phyloP scores from a whole-genome alignment of 2,113 vertebrate genomes.

The rat (Rattus norvegicus) region DNA sequence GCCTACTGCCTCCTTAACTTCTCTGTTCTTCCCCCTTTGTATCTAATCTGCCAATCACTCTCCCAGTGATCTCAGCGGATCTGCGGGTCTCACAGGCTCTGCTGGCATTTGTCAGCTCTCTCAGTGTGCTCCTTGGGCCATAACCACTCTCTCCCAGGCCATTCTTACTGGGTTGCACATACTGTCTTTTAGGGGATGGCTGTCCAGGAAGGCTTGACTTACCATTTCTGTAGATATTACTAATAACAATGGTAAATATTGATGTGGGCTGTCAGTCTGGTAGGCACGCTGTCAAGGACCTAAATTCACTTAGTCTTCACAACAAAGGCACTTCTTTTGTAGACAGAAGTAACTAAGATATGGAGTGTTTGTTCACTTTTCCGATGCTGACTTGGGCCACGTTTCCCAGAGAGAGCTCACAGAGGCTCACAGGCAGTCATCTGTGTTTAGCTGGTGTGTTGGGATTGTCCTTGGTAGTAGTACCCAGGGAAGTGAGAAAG shows the following conservation, averaged over 20 bases:
- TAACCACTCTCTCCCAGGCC: not conserved
- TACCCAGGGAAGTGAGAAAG: not conserved
- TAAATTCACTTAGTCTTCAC: not conserved
- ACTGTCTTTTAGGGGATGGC: not conserved
- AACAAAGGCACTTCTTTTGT: not conserved
- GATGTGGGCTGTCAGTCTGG: not conserved
- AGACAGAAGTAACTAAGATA: not conserved
- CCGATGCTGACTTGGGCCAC: not conserved
- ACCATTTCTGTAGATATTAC: not conserved
- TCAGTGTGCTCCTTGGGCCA: not conserved
- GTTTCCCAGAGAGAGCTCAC: not conserved
- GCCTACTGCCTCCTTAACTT: not conserved
- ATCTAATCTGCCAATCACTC: not conserved
- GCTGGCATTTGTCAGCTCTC: not conserved
- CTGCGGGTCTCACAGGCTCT: not conserved
- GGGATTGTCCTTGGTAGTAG: not conserved
- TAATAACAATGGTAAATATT: not conserved
- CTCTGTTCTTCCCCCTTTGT: not conserved
- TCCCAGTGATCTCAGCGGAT: not conserved
- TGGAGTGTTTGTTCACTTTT: not conserved
- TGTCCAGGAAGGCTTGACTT: not conserved
- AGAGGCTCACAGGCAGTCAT: not conserved
- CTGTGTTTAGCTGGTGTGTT: not conserved
- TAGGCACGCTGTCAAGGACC: not conserved
- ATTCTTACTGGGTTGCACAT: not conserved